Evolutionary conservation across 2,888 invertebrate species (phyloP).

Genomic region (Apomyelois bistriatella): DNA sequence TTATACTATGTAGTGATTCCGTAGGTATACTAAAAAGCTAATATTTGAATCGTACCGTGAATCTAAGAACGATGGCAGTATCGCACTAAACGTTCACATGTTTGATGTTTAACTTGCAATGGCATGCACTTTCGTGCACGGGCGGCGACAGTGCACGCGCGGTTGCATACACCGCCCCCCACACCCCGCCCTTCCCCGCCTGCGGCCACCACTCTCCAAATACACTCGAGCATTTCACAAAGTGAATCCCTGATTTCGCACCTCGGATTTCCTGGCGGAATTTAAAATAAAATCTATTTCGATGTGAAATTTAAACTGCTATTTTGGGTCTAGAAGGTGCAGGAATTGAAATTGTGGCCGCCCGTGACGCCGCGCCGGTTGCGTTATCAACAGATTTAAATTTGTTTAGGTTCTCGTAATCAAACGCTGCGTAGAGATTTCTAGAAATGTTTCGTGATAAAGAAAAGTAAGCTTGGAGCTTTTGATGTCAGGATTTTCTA

Average conservation of each 20-base stretch:
- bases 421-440: not conserved
- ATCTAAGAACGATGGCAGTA: not conserved
- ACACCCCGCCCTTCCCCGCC: constrained; percentile 3
- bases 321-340: constrained; percentile 37
- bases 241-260: constrained; percentile 54
- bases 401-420: constrained; percentile 10
- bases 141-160: constrained; percentile 5
- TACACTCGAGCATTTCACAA: constrained; percentile 40
- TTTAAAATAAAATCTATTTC: constrained; percentile 50
- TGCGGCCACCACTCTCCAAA: constrained; percentile 29
- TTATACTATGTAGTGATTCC: too few species aligned
- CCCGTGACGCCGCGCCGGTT: constrained; percentile 5
- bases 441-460: not conserved
- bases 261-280: constrained; percentile 43
- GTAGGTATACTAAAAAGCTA: too few species aligned
- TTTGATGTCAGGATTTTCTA: not conserved
- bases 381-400: constrained; percentile 7
- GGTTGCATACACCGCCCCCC: not conserved
- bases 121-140: constrained; percentile 3
- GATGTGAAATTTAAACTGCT: constrained; percentile 45
- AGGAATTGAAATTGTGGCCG: constrained; percentile 35
- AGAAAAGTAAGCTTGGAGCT: not conserved
- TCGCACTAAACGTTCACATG: not conserved
- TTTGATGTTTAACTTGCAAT: constrained; percentile 4
- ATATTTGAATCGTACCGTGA: not conserved